Percentiles rank a stretch among this genome's conserved stretches.
Evolutionary conservation across 2,113 vertebrate species (phyloP).

Genomic region (Dromaius novaehollandiae): DNA sequence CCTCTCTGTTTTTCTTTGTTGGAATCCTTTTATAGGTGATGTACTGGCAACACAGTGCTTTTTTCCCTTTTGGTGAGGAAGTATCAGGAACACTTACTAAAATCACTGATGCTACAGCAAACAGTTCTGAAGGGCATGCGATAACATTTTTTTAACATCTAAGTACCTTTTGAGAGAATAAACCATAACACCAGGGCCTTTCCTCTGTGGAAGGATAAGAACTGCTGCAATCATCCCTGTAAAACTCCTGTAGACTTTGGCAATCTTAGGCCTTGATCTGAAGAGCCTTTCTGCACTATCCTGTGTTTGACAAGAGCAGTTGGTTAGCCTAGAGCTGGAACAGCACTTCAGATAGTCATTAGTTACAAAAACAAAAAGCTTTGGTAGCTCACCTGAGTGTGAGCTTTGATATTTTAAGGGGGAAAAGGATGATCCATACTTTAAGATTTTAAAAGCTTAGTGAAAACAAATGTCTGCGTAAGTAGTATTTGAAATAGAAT

Average conservation of each 20-base stretch:
- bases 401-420: background rate
- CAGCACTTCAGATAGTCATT: accelerated
- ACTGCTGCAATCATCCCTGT: accelerated
- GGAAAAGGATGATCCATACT: accelerated
- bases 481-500: background rate
- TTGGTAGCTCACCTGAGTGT: too few relatives aligned
- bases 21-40: background rate
- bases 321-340: background rate
- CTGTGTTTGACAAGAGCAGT: background rate
- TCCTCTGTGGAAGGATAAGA: background rate
- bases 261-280: background rate
- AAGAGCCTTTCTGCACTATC: background rate
- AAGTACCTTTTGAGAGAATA: background rate
- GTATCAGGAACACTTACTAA: background rate
- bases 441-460: background rate
- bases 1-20: background rate
- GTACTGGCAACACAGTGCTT: background rate
- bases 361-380: background rate
- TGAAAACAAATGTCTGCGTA: accelerated
- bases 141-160: background rate
- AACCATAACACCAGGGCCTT: background rate
- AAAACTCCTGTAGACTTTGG: background rate
- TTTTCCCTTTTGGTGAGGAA: background rate
- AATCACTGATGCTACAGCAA: background rate
- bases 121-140: too few relatives aligned